Percentiles rank a stretch among this genome's conserved stretches.
These are phyloP conservation scores for Amyelois transitella DNA, from an alignment of 1,140 invertebrate species.

Conservation along the genomic window DNA sequence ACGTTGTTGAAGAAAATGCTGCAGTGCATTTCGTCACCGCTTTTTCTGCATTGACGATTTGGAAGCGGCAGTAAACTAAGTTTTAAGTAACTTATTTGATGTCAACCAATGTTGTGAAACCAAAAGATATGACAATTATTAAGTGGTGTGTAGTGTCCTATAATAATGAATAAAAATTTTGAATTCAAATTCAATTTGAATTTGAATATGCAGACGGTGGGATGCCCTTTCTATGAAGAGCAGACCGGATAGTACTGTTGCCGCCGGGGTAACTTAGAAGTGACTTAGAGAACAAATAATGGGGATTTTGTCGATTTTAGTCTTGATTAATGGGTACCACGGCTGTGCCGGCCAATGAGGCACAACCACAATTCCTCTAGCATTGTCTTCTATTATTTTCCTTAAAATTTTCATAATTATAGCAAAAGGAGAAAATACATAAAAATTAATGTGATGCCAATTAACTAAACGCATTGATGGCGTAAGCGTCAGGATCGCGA, in stretches of 20 bases:
- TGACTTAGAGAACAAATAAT: neutral
- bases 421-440: conserved; percentile 25
- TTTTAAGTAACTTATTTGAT: too few relatives aligned
- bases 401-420: conserved; percentile 17
- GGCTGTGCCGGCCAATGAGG: conserved; percentile 18
- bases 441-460: conserved; percentile 8
- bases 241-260: neutral
- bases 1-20: too few relatives aligned
- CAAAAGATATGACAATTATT: too few relatives aligned
- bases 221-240: neutral
- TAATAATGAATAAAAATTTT: too few relatives aligned
- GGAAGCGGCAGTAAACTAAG: too few relatives aligned
- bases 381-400: conserved; percentile 19
- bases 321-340: conserved; percentile 18
- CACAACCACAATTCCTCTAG: conserved; percentile 17
- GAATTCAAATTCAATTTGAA: too few relatives aligned
- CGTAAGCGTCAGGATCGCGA: conserved; percentile 5
- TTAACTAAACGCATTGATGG: conserved; percentile 13
- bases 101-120: too few relatives aligned
- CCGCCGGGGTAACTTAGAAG: neutral
- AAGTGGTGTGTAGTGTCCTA: too few relatives aligned
- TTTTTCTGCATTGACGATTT: too few relatives aligned
- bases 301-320: neutral
- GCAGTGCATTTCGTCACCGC: too few relatives aligned
- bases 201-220: neutral